These are phyloP conservation scores for Cephus pulcher DNA, from an alignment of 2,888 invertebrate genomes.

Conservation along the genomic window DNA sequence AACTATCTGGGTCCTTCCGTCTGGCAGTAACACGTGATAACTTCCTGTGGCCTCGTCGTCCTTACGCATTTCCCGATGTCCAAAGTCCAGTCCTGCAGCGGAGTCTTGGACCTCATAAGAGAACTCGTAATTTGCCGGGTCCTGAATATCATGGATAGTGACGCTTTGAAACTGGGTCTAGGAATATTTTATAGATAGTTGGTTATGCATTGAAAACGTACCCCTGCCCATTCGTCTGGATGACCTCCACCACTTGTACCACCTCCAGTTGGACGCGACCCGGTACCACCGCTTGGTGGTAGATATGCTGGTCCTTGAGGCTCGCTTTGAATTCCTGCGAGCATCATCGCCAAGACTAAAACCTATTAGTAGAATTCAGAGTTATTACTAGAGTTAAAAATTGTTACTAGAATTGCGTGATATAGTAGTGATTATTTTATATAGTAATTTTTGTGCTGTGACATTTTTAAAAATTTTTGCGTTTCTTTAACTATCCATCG, in stretches of 20 bases:
- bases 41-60: slow-evolving; percentile 75
- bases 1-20: slow-evolving; percentile 74
- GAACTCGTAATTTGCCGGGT: slow-evolving; percentile 75
- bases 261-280: slow-evolving; percentile 29
- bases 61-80: slow-evolving; percentile 74
- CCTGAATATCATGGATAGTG: slow-evolving; percentile 54
- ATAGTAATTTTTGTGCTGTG: slow-evolving; percentile 12
- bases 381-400: background rate
- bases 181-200: background rate
- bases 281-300: slow-evolving; percentile 67
- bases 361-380: slow-evolving; percentile 26
- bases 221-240: slow-evolving; percentile 65
- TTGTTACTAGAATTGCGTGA: background rate
- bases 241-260: slow-evolving; percentile 50
- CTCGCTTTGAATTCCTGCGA: slow-evolving; percentile 66
- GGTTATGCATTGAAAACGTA: slow-evolving; percentile 36
- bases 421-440: too few relatives aligned
- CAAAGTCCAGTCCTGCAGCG: slow-evolving; percentile 72
- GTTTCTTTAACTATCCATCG: background rate
- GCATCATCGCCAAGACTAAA: slow-evolving; percentile 51
- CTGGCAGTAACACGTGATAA: slow-evolving; percentile 75
- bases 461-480: background rate
- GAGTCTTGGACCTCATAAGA: slow-evolving; percentile 75
- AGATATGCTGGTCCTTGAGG: slow-evolving; percentile 69
- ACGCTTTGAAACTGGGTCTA: background rate